Evolutionary conservation across 64 coral and sea anemone species (phyloP), one percentile per base, ranked within the genome.

Genomic region (Dendrophyllia cribrosa): DNA sequence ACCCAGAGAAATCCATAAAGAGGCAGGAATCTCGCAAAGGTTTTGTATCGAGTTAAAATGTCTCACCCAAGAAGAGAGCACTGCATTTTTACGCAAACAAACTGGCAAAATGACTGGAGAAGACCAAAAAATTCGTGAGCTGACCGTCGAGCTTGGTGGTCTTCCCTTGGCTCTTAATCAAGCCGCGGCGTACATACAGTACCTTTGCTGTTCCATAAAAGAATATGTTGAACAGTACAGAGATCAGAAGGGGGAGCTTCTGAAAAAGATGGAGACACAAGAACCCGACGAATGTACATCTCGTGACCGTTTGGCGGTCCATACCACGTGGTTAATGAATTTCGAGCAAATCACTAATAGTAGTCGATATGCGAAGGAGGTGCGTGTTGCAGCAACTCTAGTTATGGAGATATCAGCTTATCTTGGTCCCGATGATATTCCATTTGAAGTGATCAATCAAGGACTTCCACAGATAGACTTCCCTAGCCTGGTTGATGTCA

Each of bases 351-450:
- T 96, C 25, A 55, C 52, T 6, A 55, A 3, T 3, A 55, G 52
- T 11, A 69, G 26, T 48, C 24, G 59, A 45, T 25, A 89, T 13
- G 84, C 95, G 2, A 47, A 96, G 59, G 69, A 92, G 16, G 55
- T 96, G 17, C 90, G 95, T 3, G 12, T 58, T 43, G 90, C 90
- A 23, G 56, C 90, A 23, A 78, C 86, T 6, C 21, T 96, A 1
- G 66, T 93, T 17, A 96, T 96, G 86, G 77, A 93, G 21, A 74
- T 96, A 34, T 72, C 59, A 9, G 78, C 90, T 7, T 96, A 86
- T 59, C 77, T 96, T 51, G 92, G 58, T 2, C 95, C 95, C 23
- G 95, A 96, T 70, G 95, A 96, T 17, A 96, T 96, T 76, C 95
- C 95, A 34, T 76, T 52, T 43, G 86, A 96, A 74, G 66, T 96